phyloP scores from a whole-genome alignment of 23 tunicate species.

The Halocynthia aurantium region DNA sequence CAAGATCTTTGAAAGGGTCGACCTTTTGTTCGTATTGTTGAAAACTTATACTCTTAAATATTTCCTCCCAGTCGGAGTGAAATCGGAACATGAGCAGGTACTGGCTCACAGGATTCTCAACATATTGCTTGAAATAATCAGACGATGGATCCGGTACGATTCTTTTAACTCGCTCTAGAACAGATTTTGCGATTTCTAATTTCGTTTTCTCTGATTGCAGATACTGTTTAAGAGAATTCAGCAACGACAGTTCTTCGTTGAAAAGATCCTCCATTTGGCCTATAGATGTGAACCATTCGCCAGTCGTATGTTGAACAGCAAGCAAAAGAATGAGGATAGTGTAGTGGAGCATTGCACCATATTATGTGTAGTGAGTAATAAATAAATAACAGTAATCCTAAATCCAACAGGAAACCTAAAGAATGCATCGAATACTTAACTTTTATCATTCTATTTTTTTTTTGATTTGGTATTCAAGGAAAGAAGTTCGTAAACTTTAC shows the following conservation, averaged over 20 bases:
- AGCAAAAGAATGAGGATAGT: too few species aligned
- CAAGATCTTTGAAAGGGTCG: neutral
- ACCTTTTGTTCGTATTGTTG: neutral
- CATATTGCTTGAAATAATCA: neutral
- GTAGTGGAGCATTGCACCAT: too few species aligned
- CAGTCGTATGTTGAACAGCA: neutral
- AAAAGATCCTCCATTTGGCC: conserved; percentile 1
- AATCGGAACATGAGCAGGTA: neutral
- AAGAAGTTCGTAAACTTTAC: too few species aligned
- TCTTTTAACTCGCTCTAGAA: neutral
- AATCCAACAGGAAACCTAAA: too few species aligned
- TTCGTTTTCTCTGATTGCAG: neutral
- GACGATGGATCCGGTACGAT: neutral
- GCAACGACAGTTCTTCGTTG: neutral
- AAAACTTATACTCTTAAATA: neutral
- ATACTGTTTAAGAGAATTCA: neutral
- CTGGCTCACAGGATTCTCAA: neutral
- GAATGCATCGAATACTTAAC: too few species aligned
- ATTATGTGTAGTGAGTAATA: too few species aligned
- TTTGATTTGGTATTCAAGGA: too few species aligned
- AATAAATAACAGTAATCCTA: too few species aligned
- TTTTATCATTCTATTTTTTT: too few species aligned
- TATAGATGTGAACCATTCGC: conserved; percentile 4
- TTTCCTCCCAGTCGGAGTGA: neutral
- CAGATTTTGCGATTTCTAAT: neutral